Base-by-base conservation (phyloP, 2,888 invertebrate genomes). In the Vanessa cardui region DNA sequence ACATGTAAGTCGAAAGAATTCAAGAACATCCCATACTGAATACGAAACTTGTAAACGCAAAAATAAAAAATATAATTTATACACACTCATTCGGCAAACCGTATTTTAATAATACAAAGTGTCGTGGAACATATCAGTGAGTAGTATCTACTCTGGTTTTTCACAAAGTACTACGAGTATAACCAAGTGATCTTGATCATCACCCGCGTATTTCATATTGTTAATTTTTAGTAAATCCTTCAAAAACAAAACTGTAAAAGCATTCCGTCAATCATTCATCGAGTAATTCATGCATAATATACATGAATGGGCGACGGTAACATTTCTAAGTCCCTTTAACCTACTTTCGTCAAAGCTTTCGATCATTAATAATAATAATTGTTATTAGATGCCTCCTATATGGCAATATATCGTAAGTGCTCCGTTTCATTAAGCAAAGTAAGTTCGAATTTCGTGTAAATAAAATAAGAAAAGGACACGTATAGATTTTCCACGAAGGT, bases 311-410 rank as follows among this genome's bases (percentile, higher is more conserved):
- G 63, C 60, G 39, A 61, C 58, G 59, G 58, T 71, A 66, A 68
- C 56, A 67, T 70, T 70, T 69, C 72, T 75, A 52, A 52, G 79
- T 74, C 75, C 68, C 77, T 75, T 71, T 72, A 78, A 76, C 72
- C 77, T 77, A 80, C 76, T 83, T 82, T 83, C 77, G 75, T 80
- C 63, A 67, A 58, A 77, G 80, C 79, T 75, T 78, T 78, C 73
- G 76, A 82, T 86, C 89, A 89, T 90, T 88, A 87, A 90, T 92
- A 88, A 87, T 87, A 88, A 91, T 91, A 76, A 78, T 78, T 74
- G 73, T 73, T 77, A 77, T 73, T 75, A 74, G 74, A 71, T 88
- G 87, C 82, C 33, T 33, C 81, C 78, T 80, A 80, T 80, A 83
- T 77, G 78, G 81, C 83, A 84, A 88, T 88, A 86, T 84, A 80